Percentiles rank a stretch among this genome's conserved stretches.
phyloP scores from a whole-genome alignment of 64 coral and sea anemone species.

The Acropora yongei region DNA sequence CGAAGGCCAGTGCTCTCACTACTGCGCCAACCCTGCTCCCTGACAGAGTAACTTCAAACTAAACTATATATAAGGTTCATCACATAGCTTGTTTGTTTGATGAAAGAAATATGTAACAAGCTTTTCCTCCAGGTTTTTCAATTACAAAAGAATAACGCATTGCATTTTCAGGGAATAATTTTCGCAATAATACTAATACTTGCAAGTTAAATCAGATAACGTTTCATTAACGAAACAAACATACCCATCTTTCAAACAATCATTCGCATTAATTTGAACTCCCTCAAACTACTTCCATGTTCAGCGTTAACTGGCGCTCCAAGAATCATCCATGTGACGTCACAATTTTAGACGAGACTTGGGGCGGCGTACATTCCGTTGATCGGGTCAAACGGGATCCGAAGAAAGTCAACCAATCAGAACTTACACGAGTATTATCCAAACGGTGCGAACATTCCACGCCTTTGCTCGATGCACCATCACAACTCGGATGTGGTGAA shows the following conservation, averaged over 20 bases:
- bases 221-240: background rate
- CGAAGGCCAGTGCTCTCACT: too few species aligned
- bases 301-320: background rate
- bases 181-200: background rate
- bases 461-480: background rate
- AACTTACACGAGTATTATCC: constrained; percentile 5
- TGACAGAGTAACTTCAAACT: background rate
- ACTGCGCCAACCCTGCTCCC: too few species aligned
- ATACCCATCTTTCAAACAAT: background rate
- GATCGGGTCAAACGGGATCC: background rate
- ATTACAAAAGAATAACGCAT: background rate
- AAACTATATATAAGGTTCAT: background rate
- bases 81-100: background rate
- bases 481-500: background rate
- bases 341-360: background rate
- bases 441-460: background rate
- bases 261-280: background rate
- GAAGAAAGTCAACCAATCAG: background rate
- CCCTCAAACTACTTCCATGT: background rate
- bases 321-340: background rate
- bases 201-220: background rate
- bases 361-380: background rate
- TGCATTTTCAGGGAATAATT: background rate
- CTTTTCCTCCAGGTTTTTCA: background rate
- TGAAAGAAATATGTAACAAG: background rate